Base-by-base conservation (phyloP, 2,888 invertebrate species). In the Marasmarcha lunaedactyla region DNA sequence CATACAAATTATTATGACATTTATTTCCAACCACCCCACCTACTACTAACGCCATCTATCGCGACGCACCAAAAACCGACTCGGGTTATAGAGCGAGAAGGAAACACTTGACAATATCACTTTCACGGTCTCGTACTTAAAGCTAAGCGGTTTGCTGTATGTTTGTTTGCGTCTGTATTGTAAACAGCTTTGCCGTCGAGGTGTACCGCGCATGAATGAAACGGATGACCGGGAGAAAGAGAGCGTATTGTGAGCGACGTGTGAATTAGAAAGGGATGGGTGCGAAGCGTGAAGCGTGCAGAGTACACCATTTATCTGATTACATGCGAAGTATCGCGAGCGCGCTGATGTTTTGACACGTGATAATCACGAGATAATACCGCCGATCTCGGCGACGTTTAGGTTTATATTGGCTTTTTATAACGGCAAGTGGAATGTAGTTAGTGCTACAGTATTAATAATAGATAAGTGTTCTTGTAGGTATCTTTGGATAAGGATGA, bases 301-400 rank as follows among this genome's bases (percentile, higher is more conserved):
- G 76, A 70, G 84, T 85, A 84, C 85, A 85, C 85, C 86, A 81
- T 81, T 85, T 84, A 84, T 84, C 83, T 79, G 83, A 84, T 84
- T 84, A 81, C 79, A 84, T 76, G 81, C 81, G 81, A 81, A 81
- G 83, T 83, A 84, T 81, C 79, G 84, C 78, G 77, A 79, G 81
- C 76, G 79, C 81, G 83, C 78, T 76, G 78, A 84, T 84, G 84
- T 84, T 84, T 84, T 84, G 84, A 84, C 84, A 84, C 83, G 81
- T 81, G 84, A 84, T 84, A 84, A 84, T 84, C 81, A 79, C 73
- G 70, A 81, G 84, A 81, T 84, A 84, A 84, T 84, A 72, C 81
- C 73, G 64, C 64, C 79, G 78, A 81, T 83, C 81, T 79, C 73
- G 57, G 57, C 63, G 69, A 69, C 78, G 68, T 74, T 83, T 81